Percentiles rank a stretch among this genome's conserved stretches.
Evolutionary conservation across 2,113 vertebrate species (phyloP).

Genomic region (Trachemys scripta): DNA sequence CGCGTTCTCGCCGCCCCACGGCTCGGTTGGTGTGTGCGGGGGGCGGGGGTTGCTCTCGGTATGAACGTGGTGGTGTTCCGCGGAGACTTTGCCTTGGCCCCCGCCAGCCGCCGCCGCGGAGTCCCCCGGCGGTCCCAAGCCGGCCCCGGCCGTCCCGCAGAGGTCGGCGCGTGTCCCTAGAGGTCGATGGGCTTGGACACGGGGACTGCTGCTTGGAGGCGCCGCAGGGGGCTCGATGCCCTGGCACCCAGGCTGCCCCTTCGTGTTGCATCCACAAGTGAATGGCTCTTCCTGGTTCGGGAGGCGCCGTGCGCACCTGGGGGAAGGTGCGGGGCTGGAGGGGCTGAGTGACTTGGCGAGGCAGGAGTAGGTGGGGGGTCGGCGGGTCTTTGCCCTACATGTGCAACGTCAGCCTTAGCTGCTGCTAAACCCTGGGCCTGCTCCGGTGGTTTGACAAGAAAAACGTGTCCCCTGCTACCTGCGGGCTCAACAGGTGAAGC

Average conservation of each 20-base stretch:
- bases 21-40: no score
- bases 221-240: not conserved
- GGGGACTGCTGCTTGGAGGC: no score
- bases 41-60: no score
- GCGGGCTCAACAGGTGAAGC: fast-evolving
- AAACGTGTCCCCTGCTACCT: not conserved
- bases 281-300: not conserved
- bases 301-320: not conserved
- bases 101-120: no score
- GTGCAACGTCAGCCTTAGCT: not conserved
- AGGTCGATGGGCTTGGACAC: no score
- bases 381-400: not conserved
- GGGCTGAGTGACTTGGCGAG: not conserved
- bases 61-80: no score
- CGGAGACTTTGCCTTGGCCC: no score
- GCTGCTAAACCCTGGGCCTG: not conserved
- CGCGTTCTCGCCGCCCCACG: no score
- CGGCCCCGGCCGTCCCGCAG: not conserved
- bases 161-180: not conserved
- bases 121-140: no score
- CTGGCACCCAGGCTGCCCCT: not conserved
- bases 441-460: not conserved
- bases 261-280: not conserved
- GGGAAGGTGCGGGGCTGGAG: not conserved
- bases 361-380: not conserved